phyloP scores from a whole-genome alignment of 2,888 invertebrate species.

The Athalia circularis region DNA sequence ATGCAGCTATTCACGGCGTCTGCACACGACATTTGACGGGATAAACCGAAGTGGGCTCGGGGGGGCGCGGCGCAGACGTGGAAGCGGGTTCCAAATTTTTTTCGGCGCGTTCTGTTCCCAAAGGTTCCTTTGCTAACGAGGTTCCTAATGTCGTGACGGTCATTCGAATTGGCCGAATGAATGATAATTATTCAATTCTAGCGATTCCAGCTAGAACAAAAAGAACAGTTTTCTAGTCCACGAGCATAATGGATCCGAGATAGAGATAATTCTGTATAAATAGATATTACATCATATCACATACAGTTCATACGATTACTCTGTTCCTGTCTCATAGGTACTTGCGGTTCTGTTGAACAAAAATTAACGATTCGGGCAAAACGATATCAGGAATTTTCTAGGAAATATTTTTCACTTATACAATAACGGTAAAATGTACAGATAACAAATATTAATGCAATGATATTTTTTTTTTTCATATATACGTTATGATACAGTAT shows the following conservation, averaged over 20 bases:
- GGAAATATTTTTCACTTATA: too few species aligned
- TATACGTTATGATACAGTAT: constrained; percentile 68
- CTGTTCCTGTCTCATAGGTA: constrained; percentile 21
- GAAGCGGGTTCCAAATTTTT: constrained; percentile 1
- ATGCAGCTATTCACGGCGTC: too few species aligned
- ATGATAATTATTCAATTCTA: background rate
- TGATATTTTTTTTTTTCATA: constrained; percentile 6
- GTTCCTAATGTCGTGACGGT: background rate
- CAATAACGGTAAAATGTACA: background rate
- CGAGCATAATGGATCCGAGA: background rate
- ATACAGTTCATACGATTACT: constrained; percentile 8
- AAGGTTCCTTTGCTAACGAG: background rate
- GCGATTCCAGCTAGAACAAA: background rate
- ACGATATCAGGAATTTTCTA: background rate
- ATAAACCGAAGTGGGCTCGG: background rate
- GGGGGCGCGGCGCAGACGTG: background rate
- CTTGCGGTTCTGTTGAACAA: background rate
- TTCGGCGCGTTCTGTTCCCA: background rate
- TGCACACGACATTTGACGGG: too few species aligned
- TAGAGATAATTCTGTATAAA: background rate
- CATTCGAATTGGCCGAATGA: background rate
- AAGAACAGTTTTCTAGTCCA: background rate
- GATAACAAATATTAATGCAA: background rate
- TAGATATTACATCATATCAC: constrained; percentile 17
- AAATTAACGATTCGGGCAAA: background rate